phyloP scores from a whole-genome alignment of 2,888 invertebrate species.

The Tenthredo amoena region DNA sequence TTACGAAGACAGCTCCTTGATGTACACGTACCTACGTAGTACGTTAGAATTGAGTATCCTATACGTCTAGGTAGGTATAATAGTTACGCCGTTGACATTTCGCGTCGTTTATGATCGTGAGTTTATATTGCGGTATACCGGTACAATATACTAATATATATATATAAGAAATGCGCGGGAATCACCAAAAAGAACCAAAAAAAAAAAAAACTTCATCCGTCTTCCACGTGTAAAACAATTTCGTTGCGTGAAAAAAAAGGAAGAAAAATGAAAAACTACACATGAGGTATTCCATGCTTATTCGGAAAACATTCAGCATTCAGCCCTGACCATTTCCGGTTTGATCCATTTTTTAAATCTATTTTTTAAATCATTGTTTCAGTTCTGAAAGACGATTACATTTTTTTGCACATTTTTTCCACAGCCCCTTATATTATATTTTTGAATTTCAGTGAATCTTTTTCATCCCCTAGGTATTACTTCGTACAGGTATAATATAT shows the following conservation, averaged over 20 bases:
- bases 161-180: not conserved
- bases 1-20: not conserved
- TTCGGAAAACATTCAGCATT: no score
- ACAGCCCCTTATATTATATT: no score
- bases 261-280: constrained; percentile 27
- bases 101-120: not conserved
- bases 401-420: no score
- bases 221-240: constrained; percentile 52
- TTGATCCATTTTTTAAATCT: no score
- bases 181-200: not conserved
- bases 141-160: constrained; percentile 40
- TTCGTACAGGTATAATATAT: no score
- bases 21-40: not conserved
- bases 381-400: no score
- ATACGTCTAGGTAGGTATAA: not conserved
- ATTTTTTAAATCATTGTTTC: no score
- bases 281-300: constrained; percentile 43
- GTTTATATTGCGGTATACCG: not conserved
- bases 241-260: not conserved
- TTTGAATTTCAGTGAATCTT: no score
- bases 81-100: not conserved
- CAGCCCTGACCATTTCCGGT: no score
- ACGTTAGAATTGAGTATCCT: not conserved
- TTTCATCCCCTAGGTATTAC: no score
- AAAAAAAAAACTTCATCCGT: constrained; percentile 48